Percentiles rank a stretch among this genome's conserved stretches.
phyloP scores from a whole-genome alignment of 2,888 invertebrate species.

The Callyntrura guangdongensis region DNA sequence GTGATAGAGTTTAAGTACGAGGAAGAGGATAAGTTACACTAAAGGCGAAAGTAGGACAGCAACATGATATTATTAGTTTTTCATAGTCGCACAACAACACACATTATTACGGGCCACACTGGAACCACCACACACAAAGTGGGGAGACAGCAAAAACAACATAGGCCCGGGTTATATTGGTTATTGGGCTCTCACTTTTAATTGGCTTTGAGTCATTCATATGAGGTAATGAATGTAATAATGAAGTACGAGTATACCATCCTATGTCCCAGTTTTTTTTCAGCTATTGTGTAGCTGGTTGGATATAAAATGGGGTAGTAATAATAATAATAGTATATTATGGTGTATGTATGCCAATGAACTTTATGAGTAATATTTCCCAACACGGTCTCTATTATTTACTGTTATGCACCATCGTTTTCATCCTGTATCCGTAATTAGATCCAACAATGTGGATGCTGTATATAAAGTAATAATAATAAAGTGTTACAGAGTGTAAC shows the following conservation, averaged over 20 bases:
- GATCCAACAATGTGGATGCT: background rate
- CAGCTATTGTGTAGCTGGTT: background rate
- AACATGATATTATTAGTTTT: slow-evolving; percentile 4
- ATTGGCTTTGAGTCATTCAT: background rate
- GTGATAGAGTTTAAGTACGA: background rate
- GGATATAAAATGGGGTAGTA: background rate
- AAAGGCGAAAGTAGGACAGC: slow-evolving; percentile 16
- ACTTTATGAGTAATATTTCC: slow-evolving; percentile 28
- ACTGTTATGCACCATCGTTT: background rate
- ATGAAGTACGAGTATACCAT: slow-evolving; percentile 5
- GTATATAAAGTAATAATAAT: background rate
- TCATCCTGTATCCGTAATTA: background rate
- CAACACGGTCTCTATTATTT: slow-evolving; percentile 10
- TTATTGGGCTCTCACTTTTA: slow-evolving; percentile 5
- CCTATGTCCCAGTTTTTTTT: background rate
- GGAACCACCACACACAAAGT: background rate
- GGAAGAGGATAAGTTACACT: slow-evolving; percentile 13
- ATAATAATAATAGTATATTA: background rate
- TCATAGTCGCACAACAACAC: background rate
- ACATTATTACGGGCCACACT: background rate
- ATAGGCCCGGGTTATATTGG: background rate
- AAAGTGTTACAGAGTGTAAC: background rate
- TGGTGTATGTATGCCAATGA: slow-evolving; percentile 32
- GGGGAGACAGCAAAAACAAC: background rate
- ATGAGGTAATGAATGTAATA: too few relatives aligned